Percentiles rank a stretch among this genome's conserved stretches.
Evolutionary conservation across 2,113 vertebrate species (phyloP).

Genomic region (Carassius gibelio): DNA sequence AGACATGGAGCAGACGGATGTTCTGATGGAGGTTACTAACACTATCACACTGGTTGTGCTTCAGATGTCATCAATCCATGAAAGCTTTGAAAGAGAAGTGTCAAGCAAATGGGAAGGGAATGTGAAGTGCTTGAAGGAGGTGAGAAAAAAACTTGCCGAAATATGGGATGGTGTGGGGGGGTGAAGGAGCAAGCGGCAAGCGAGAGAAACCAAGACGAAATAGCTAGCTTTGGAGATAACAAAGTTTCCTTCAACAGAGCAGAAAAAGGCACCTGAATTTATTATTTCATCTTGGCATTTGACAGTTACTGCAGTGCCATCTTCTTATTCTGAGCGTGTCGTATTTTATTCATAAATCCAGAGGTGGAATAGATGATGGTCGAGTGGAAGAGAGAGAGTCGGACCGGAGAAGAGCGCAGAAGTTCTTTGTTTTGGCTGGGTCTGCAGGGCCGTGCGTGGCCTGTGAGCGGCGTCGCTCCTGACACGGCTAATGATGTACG

Average conservation of each 20-base stretch:
- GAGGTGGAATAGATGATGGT: slow-evolving; percentile 58
- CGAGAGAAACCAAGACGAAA: not conserved
- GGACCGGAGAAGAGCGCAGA: slow-evolving; percentile 26
- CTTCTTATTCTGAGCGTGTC: slow-evolving; percentile 60
- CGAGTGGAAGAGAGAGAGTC: slow-evolving; percentile 47
- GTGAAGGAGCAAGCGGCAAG: not conserved
- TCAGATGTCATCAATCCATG: slow-evolving; percentile 77
- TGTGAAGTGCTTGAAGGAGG: slow-evolving; percentile 77
- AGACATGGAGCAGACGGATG: slow-evolving; percentile 81
- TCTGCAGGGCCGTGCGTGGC: slow-evolving; percentile 70
- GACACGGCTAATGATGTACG: slow-evolving; percentile 99
- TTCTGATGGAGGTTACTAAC: slow-evolving; percentile 82
- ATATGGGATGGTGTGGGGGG: not conserved
- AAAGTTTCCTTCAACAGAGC: slow-evolving; percentile 58
- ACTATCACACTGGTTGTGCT: slow-evolving; percentile 76
- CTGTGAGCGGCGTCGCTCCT: slow-evolving; percentile 90
- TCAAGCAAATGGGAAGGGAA: slow-evolving; percentile 52
- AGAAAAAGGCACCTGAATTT: slow-evolving; percentile 54
- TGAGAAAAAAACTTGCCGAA: slow-evolving; percentile 33
- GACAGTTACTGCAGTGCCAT: slow-evolving; percentile 76
- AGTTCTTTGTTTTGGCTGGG: slow-evolving; percentile 74
- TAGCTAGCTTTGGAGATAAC: slow-evolving; percentile 27
- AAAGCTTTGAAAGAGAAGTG: slow-evolving; percentile 71
- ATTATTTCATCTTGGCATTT: slow-evolving; percentile 65
- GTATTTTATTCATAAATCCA: slow-evolving; percentile 71